These are phyloP conservation scores for Epicauta chinensis DNA, from an alignment of 1,140 invertebrate genomes.

Conservation along the genomic window DNA sequence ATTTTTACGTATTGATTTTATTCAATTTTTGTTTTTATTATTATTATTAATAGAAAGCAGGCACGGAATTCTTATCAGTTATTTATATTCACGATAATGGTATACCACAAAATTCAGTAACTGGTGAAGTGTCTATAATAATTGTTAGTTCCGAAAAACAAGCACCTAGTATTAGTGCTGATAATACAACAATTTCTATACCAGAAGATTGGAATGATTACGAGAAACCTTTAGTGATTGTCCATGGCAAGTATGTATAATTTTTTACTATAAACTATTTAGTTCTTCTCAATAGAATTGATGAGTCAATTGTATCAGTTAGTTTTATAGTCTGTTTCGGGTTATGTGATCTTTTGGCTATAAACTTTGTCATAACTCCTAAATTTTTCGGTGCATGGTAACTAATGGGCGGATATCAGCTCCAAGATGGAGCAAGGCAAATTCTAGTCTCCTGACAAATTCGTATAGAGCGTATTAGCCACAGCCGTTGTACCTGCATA, in stretches of 20 bases:
- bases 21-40: conserved; percentile 28
- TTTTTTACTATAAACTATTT: background rate
- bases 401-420: no score
- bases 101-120: conserved; percentile 49
- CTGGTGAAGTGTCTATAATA: conserved; percentile 69
- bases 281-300: conserved; percentile 4
- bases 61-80: conserved; percentile 29
- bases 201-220: conserved; percentile 69
- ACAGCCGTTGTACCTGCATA: no score
- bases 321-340: no score
- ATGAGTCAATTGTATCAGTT: no score
- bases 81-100: conserved; percentile 70
- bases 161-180: conserved; percentile 63
- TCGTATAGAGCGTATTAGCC: no score
- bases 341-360: no score
- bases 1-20: conserved; percentile 48
- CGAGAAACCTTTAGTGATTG: conserved; percentile 56
- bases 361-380: no score
- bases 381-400: no score
- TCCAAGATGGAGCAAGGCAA: no score
- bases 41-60: conserved; percentile 51
- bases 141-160: conserved; percentile 85
- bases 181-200: conserved; percentile 54
- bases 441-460: no score
- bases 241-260: conserved; percentile 59